Base-by-base conservation (phyloP, 2,888 invertebrate genomes). In the Volucella zonaria region DNA sequence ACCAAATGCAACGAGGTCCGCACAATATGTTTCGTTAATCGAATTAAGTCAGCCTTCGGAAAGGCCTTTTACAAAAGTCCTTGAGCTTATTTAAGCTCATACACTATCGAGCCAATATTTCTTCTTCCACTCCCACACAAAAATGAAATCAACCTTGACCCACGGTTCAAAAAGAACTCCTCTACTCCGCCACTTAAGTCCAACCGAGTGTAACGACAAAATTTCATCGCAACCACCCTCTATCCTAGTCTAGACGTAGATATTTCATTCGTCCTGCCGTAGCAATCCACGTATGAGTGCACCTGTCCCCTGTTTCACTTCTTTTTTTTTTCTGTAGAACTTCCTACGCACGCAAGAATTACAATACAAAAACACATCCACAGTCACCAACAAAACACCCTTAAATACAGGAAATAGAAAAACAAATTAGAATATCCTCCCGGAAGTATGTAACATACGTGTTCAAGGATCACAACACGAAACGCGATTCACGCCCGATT, bases 391-490 rank as follows among this genome's bases (percentile, higher is more conserved):
- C 31, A 31, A 31, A 31, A 31, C 6, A 31, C 45, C 12, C 47
- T 23, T 8, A 18, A 14, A 11, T 49, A 67, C 51, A 14, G 42
- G 12, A 14, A 71, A 59, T 71, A 76, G 77, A 77, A 61, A 31
- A 56, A 43, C 49, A 71, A 45, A 15, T 70, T 52, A 45, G 15
- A 67, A 51, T 31, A 31, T 68, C 45, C 67, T 61, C 15, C 10
- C 61, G 45, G 45, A 45, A 64, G 49, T 67, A 62, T 42, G 8
- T 18, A 73, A 23, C 31, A 6, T 31, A 31, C 31, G 31, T 31
- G 31, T 31, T 31, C 31, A 77, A 77, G 82, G 79, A 82, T 79
- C 74, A 52, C 73, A 52, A 62, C n/a, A 40, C 56, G 71, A 40
- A 38, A 40, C 43, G 31, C 81, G 59, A 59, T 47, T 59, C 23